Base-by-base conservation (phyloP, 2,888 invertebrate species). In the Liodrosophila aerea region DNA sequence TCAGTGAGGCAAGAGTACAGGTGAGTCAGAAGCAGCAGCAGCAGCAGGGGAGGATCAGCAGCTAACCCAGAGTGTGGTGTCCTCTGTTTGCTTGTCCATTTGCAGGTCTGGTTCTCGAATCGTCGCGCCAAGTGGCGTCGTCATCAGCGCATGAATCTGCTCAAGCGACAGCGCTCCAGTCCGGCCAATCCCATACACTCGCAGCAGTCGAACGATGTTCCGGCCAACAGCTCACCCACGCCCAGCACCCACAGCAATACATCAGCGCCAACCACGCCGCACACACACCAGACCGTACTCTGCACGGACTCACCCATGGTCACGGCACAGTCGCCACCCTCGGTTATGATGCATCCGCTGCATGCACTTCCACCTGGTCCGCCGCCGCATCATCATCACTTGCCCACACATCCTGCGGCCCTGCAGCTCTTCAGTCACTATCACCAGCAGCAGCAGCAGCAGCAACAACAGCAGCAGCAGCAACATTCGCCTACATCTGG, bases 111-210 rank as follows among this genome's bases (percentile, higher is more conserved):
- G 97, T 97, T 97, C 95, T 97, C 97, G 93, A 97, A 97, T 94
- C 96, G 97, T 94, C 95, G 97, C 92, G 97, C 97, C 91, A 97
- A 97, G 92, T 97, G 97, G 97, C 94, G 97, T 91, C 95, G 97
- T 88, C 97, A 97, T 91, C 97, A 97, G 92, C 95, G 97, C 90
- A 97, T 97, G 96, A 96, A 96, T 92, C 94, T 96, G 88, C 93
- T 97, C 91, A 96, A 96, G 91, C 94, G 95, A 86, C 81, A 82
- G 33, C 93, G 92, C 70, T 87, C 88, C 73, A 89, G 89, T 64
- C 89, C 89, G 58, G 81, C 83, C 39, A 81, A 76, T 62, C 70
- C 75, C 2, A 70, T 87, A 53, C 86, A 83, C 59, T 77, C 88
- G n/a, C 86, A 87, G 71, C 87, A 86, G 39, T 77, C 83, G 1